phyloP scores from a whole-genome alignment of 30 jellyfish, hydroid and myxozoan species.

The Aurelia sp. region DNA sequence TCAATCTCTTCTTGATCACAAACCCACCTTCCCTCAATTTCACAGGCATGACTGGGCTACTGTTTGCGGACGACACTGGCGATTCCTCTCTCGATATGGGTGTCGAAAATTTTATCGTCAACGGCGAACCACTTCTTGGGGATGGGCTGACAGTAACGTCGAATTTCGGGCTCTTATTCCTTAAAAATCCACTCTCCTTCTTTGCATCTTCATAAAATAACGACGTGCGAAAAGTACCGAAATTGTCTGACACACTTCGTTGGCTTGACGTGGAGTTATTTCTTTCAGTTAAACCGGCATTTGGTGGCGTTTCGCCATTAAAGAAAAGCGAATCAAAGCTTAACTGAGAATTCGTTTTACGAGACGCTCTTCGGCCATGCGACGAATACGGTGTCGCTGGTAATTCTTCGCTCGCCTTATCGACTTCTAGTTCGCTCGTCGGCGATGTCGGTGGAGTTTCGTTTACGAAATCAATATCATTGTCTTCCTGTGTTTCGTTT shows the following conservation, averaged over 20 bases:
- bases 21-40: constrained; percentile 75
- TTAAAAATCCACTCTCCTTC: background rate
- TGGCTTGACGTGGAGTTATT: background rate
- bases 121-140: background rate
- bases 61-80: constrained; percentile 27
- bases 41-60: constrained; percentile 62
- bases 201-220: constrained; percentile 4
- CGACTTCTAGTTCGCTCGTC: constrained; percentile 7
- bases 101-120: background rate
- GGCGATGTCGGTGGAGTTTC: constrained; percentile 80
- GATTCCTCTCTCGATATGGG: background rate
- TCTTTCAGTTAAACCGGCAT: background rate
- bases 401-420: constrained; percentile 24
- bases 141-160: background rate
- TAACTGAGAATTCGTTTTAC: constrained; percentile 64
- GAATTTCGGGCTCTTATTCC: background rate
- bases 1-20: constrained; percentile 63
- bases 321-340: constrained; percentile 65
- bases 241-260: constrained; percentile 9
- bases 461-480: constrained; percentile 15
- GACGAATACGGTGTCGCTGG: constrained; percentile 70
- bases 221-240: constrained; percentile 24
- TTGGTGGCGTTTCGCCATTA: constrained; percentile 5
- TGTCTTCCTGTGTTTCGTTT: background rate
- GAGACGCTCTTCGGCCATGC: constrained; percentile 66